Percentiles rank a stretch among this genome's conserved stretches.
Evolutionary conservation across 2,113 vertebrate species (phyloP).

Genomic region (Suncus etruscus): DNA sequence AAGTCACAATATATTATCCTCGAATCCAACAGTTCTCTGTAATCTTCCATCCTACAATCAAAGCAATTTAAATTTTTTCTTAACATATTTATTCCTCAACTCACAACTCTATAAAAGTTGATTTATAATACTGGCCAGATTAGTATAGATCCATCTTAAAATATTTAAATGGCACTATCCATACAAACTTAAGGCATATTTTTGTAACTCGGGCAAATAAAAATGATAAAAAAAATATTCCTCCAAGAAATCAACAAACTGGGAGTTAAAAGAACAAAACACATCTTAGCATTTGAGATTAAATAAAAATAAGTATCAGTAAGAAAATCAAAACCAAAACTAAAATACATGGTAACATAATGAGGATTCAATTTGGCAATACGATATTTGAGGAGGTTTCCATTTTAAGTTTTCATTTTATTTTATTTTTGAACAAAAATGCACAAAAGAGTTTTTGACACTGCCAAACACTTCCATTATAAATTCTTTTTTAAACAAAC

Average conservation of each 20-base stretch:
- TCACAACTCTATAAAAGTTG: neutral
- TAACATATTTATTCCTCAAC: conserved; percentile 3
- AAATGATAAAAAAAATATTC: conserved; percentile 1
- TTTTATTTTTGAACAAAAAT: conserved; percentile 20
- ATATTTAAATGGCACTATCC: neutral
- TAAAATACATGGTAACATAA: neutral
- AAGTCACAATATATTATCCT: neutral
- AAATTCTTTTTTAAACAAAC: neutral
- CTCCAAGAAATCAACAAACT: neutral
- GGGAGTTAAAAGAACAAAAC: neutral
- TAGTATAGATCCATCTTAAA: accelerated
- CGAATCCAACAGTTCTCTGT: neutral
- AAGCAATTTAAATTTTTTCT: conserved; percentile 19
- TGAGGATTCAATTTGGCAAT: neutral
- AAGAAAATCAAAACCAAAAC: neutral
- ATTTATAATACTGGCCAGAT: neutral
- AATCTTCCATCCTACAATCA: conserved; percentile 15
- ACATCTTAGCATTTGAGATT: neutral
- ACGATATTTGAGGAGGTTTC: neutral
- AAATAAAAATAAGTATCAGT: neutral
- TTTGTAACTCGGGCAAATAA: neutral
- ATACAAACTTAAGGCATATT: neutral
- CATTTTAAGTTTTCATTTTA: too few species aligned
- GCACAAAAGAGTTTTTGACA: neutral
- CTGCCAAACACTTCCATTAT: neutral